A percentile compares a stretch with the other conserved stretches of the same genome.
These are phyloP conservation scores for Notolepis coatsorum DNA, from an alignment of 2,797 vertebrate species.

Conservation along the genomic window DNA sequence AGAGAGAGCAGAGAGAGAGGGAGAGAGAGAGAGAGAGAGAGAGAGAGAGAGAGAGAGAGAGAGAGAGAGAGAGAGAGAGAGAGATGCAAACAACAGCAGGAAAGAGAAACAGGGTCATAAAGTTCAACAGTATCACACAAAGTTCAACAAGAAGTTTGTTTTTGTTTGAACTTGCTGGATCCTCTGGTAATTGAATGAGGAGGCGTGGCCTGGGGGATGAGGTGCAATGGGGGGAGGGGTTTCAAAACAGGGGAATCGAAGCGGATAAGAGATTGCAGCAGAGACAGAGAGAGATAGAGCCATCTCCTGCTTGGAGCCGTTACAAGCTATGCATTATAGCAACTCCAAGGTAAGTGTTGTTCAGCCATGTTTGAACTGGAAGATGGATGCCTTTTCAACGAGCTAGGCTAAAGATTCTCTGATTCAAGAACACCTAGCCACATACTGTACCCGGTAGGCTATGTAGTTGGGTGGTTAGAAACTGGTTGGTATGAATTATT, in stretches of 20 bases:
- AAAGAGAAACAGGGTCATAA: constrained; percentile 79
- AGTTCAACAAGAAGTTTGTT: constrained; percentile 68
- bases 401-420: no score
- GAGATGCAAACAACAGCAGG: constrained; percentile 62
- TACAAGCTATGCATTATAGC: constrained; percentile 18
- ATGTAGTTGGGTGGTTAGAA: no score
- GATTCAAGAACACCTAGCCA: no score
- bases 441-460: no score
- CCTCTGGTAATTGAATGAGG: constrained; percentile 39
- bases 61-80: constrained; percentile 22
- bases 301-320: constrained; percentile 12
- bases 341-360: background rate
- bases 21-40: constrained; percentile 4
- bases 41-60: no score
- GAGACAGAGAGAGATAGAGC: constrained; percentile 1
- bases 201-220: constrained; percentile 31
- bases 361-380: background rate
- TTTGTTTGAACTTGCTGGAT: constrained; percentile 66
- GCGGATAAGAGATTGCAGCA: constrained; percentile 24
- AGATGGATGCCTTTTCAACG: background rate
- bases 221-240: constrained; percentile 58
- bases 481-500: no score
- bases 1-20: no score
- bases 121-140: constrained; percentile 83
- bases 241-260: constrained; percentile 67